phyloP scores from a whole-genome alignment of 2,888 invertebrate species.

The Lasioglossum zephyrum region DNA sequence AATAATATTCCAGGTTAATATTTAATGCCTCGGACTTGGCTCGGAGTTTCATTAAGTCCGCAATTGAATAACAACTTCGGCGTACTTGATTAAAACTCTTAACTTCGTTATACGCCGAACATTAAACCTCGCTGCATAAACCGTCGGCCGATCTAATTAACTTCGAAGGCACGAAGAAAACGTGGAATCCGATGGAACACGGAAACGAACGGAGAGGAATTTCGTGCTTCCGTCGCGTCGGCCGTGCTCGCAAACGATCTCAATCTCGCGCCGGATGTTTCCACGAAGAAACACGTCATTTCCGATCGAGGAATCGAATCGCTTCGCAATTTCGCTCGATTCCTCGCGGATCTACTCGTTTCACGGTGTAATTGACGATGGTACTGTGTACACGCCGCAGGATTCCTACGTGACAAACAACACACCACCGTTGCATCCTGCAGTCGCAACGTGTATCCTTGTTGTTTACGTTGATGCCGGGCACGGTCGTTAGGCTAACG shows the following conservation, averaged over 20 bases:
- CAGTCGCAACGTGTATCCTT: background rate
- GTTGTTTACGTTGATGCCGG: constrained; percentile 25
- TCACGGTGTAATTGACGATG: constrained; percentile 39
- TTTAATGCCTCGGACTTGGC: background rate
- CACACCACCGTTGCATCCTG: background rate
- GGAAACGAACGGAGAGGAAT: constrained; percentile 37
- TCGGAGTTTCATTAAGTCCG: background rate
- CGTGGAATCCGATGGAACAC: background rate
- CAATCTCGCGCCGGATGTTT: constrained; percentile 41
- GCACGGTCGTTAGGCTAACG: constrained; percentile 13
- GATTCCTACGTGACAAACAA: constrained; percentile 27
- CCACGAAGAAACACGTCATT: constrained; percentile 30
- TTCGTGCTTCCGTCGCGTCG: constrained; percentile 32
- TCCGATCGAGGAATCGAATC: constrained; percentile 45
- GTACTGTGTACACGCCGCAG: background rate
- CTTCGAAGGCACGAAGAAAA: background rate
- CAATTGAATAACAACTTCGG: background rate
- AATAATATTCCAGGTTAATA: background rate
- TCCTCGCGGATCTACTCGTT: constrained; percentile 34
- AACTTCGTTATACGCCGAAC: background rate
- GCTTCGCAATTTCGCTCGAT: constrained; percentile 39
- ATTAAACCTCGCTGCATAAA: background rate
- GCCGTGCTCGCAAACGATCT: constrained; percentile 29
- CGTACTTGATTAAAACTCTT: background rate
- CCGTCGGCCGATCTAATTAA: background rate